Base-by-base conservation (phyloP, 1,140 invertebrate species). In the Philopotamus ludificatus region DNA sequence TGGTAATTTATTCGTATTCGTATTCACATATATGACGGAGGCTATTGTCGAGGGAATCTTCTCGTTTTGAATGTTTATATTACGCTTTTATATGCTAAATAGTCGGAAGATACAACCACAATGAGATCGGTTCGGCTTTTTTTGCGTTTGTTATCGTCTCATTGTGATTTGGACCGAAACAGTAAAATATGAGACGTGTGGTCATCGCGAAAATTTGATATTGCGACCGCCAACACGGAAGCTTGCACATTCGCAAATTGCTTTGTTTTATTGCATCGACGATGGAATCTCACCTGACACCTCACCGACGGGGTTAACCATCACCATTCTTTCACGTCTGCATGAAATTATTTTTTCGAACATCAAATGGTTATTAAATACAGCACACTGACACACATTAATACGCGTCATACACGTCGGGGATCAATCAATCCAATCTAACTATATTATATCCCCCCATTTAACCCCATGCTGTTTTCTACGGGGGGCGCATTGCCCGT, bases 1-100 rank as follows among this genome's bases (percentile, higher is more conserved):
- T 54, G 41, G 62, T 68, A 54, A 68, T 68, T 60, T 68, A 64
- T 68, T 59, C 66, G 15, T 50, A 21, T 63, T 67, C 53, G 53
- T 50, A 42, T 61, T 45, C 60, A 58, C 63, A 51, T 68, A 25
- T 62, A 58, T 34, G 63, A 62, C 58, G 28, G 51, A 42, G 25
- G 45, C 58, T 54, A 55, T 68, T 63, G 62, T 65, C 26, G 45
- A 23, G 55, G 34, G 21, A 47, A 49, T 59, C 47, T 28, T 25
- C 41, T 23, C 42, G 41, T 63, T 59, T 53, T 10, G 51, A 68
- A 68, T 65, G 63, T 68, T 68, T 65, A 58, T 68, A 58, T 62
- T 57, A 62, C 65, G 23, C 41, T 63, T 58, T 67, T 67, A 47
- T 39, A 60, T 60, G 57, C 44, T 60, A 47, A 60, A 60, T 39